A percentile compares a stretch with the other conserved stretches of the same genome.
Conservation (phyloP, 2,797 vertebrate species). For the Bradypodion pumilum region DNA sequence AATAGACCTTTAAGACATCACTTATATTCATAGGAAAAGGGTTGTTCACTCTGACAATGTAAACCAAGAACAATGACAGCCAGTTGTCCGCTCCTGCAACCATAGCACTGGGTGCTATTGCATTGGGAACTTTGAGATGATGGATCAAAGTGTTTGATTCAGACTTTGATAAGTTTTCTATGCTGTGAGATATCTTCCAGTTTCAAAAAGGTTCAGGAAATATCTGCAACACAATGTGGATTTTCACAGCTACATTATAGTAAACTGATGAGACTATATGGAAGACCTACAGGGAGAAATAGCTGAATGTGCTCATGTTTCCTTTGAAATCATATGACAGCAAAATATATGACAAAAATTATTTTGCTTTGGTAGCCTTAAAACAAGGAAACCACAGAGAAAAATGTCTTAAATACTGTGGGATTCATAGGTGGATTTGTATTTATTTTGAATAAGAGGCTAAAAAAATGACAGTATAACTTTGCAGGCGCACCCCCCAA, state of each 20-base stretch:
- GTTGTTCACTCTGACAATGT: background rate
- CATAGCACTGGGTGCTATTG: background rate
- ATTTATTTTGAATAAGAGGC: background rate
- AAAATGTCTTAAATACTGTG: slow-evolving; percentile 1
- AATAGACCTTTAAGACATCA: slow-evolving; percentile 20
- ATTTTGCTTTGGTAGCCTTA: too few species aligned
- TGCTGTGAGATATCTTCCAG: background rate
- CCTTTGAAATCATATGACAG: slow-evolving; percentile 11
- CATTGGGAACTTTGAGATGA: background rate
- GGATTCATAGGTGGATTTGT: background rate
- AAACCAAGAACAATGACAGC: background rate
- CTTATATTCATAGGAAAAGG: background rate
- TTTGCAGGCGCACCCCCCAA: too few species aligned
- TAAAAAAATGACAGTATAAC: background rate
- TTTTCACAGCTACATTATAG: slow-evolving; percentile 10
- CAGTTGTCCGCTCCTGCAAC: background rate
- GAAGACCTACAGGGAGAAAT: background rate
- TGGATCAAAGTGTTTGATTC: background rate
- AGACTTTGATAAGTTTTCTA: background rate
- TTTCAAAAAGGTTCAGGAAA: slow-evolving; percentile 7
- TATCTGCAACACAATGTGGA: background rate
- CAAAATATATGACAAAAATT: slow-evolving; percentile 13
- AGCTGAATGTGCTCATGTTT: slow-evolving; percentile 13
- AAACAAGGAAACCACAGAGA: background rate
- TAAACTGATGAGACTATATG: slow-evolving; percentile 18